Percentiles rank a stretch among this genome's conserved stretches.
These are phyloP conservation scores for Lichenostomus cassidix DNA, from an alignment of 2,113 vertebrate species.

Conservation along the genomic window DNA sequence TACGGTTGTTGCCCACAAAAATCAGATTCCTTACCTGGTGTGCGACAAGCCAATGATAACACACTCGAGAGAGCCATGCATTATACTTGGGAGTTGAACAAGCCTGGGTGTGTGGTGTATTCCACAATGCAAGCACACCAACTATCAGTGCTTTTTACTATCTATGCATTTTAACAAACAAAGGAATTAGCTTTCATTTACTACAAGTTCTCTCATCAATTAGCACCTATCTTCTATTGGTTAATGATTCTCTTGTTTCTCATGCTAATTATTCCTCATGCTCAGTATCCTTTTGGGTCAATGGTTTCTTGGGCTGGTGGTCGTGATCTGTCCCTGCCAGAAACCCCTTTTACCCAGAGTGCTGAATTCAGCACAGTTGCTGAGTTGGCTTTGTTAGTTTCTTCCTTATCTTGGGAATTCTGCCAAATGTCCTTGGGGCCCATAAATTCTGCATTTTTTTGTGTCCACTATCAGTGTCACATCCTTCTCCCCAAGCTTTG, in stretches of 20 bases:
- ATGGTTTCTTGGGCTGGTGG: background rate
- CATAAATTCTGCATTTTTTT: background rate
- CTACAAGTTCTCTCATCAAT: background rate
- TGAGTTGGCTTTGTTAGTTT: background rate
- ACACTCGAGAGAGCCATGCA: background rate
- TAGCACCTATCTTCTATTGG: background rate
- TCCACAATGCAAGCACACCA: background rate
- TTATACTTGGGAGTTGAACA: background rate
- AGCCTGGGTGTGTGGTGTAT: background rate
- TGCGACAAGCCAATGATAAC: background rate
- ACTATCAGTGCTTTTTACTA: background rate
- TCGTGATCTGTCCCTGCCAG: accelerated
- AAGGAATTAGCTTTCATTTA: background rate
- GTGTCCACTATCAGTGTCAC: background rate
- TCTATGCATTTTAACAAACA: background rate
- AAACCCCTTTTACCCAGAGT: background rate
- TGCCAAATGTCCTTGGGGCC: background rate
- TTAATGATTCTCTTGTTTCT: background rate
- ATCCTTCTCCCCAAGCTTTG: background rate
- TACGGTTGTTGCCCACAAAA: background rate
- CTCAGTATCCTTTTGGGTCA: background rate
- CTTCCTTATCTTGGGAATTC: background rate
- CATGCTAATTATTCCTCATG: background rate
- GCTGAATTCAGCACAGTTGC: background rate
- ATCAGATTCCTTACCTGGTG: background rate